These are phyloP conservation scores for Platichthys stellatus DNA, from an alignment of 2,113 vertebrate species.

Conservation along the genomic window DNA sequence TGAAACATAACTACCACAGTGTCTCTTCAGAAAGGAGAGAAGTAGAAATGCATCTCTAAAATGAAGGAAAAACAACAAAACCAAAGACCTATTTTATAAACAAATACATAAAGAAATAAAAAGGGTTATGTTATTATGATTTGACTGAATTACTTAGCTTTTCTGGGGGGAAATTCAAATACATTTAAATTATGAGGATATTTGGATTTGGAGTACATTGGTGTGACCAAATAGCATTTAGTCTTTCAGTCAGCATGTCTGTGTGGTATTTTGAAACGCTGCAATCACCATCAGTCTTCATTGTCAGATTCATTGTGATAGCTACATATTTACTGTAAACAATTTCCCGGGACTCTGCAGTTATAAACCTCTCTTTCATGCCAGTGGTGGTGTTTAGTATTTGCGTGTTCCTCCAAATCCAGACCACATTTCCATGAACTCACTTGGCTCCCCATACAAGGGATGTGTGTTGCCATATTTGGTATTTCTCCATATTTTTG, in stretches of 20 bases:
- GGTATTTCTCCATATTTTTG: background rate
- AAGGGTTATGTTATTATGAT: background rate
- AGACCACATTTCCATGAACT: slow-evolving; percentile 34
- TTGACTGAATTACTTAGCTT: too few species aligned
- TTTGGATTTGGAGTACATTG: background rate
- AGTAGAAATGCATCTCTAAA: background rate
- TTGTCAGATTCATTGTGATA: slow-evolving; percentile 6
- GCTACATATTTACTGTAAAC: slow-evolving; percentile 34
- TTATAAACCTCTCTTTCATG: slow-evolving; percentile 22
- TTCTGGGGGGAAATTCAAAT: too few species aligned
- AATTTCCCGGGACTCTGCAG: background rate
- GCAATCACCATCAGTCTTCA: slow-evolving; percentile 7
- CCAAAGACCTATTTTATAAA: background rate
- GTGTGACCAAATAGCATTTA: background rate
- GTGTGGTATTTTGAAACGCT: slow-evolving; percentile 25
- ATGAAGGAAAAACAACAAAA: too few species aligned
- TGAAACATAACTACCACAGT: slow-evolving; percentile 58
- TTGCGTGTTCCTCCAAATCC: slow-evolving; percentile 9
- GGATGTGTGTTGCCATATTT: slow-evolving; percentile 9
- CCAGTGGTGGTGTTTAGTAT: slow-evolving; percentile 28
- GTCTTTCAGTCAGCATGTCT: slow-evolving; percentile 13
- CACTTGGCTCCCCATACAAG: background rate
- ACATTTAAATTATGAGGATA: background rate
- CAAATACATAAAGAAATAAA: background rate
- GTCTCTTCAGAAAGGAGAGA: background rate